These are phyloP conservation scores for Rhombomys opimus DNA, from an alignment of 2,113 vertebrate genomes.

Conservation along the genomic window DNA sequence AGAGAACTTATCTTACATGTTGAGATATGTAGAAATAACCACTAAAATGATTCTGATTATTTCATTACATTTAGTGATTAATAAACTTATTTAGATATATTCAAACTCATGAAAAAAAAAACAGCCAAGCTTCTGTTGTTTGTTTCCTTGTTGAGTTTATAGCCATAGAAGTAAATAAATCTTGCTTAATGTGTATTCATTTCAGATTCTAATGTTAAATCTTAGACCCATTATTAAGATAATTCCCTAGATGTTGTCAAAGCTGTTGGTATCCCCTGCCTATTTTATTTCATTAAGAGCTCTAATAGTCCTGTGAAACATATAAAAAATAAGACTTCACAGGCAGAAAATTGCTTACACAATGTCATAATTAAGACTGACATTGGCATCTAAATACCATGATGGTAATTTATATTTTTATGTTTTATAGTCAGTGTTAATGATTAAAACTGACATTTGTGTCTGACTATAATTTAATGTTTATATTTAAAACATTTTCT, in stretches of 20 bases:
- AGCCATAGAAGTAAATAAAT: slow-evolving; percentile 43
- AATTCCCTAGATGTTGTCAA: slow-evolving; percentile 38
- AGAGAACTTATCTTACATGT: background rate
- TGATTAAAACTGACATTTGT: background rate
- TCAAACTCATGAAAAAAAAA: background rate
- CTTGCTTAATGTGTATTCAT: slow-evolving; percentile 66
- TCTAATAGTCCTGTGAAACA: background rate
- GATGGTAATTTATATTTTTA: slow-evolving; percentile 16
- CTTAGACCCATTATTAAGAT: slow-evolving; percentile 59
- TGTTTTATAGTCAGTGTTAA: slow-evolving; percentile 34
- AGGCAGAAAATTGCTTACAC: background rate
- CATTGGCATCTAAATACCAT: background rate
- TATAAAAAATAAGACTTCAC: slow-evolving; percentile 34
- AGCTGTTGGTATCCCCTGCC: slow-evolving; percentile 5
- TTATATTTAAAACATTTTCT: background rate
- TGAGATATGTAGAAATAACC: background rate
- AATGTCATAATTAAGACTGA: background rate
- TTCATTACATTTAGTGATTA: background rate
- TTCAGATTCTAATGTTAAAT: slow-evolving; percentile 72
- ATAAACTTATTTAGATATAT: background rate
- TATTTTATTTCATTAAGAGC: slow-evolving; percentile 27
- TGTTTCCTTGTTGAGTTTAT: slow-evolving; percentile 65
- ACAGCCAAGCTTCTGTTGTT: slow-evolving; percentile 60
- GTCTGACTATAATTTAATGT: background rate
- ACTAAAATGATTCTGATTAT: background rate